Evolutionary conservation across 2,113 vertebrate species (phyloP).

Genomic region (Pelecanus crispus): DNA sequence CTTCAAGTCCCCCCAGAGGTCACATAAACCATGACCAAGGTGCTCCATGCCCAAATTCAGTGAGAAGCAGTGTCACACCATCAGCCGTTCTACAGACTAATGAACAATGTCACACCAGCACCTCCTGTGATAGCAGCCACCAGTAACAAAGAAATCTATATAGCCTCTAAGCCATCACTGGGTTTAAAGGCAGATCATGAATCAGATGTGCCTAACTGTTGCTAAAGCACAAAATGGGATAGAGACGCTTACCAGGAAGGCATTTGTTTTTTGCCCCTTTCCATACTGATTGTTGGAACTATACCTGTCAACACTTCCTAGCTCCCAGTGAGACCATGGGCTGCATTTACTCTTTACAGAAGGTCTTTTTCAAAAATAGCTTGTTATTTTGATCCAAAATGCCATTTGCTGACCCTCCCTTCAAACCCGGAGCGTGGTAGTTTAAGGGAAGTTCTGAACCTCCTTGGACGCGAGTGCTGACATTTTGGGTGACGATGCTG

Average conservation of each 20-base stretch:
- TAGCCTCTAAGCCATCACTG: not conserved
- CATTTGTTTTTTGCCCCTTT: not conserved
- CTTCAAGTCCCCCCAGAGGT: not conserved
- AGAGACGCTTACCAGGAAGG: not conserved
- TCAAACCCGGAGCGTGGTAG: not conserved
- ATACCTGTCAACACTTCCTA: not conserved
- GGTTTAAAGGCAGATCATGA: not conserved
- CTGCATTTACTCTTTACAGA: not conserved
- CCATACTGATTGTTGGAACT: not conserved
- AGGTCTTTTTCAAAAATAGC: not conserved
- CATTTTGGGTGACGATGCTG: not conserved
- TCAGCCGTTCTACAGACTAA: not conserved
- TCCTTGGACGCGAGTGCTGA: not conserved
- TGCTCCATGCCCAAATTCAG: not conserved
- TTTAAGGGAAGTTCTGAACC: not conserved
- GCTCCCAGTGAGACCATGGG: not conserved
- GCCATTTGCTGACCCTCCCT: not conserved
- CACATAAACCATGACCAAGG: not conserved
- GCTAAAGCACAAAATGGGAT: not conserved
- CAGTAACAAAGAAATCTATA: not conserved
- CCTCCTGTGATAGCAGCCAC: not conserved
- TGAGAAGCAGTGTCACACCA: rapidly evolving
- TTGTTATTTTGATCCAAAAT: not conserved
- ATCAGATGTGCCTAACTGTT: not conserved
- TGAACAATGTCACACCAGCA: not conserved